Evolutionary conservation across 2,113 vertebrate species (phyloP).

Genomic region (Myotis davidii): DNA sequence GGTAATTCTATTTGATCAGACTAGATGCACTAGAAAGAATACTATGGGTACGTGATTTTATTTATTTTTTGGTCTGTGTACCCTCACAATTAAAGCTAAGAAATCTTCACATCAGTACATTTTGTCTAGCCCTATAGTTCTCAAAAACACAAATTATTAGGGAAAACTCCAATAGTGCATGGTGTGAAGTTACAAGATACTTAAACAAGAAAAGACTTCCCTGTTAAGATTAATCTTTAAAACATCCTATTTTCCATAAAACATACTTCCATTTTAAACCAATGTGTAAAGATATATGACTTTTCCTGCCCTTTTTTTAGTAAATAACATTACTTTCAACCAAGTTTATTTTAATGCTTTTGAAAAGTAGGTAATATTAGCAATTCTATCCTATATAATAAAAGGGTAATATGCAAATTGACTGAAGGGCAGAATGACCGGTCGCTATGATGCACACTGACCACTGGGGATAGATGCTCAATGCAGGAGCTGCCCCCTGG

Average conservation of each 20-base stretch:
- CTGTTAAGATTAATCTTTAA: not conserved
- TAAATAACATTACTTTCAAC: constrained; percentile 41
- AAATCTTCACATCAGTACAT: not conserved
- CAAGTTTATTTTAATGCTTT: constrained; percentile 43
- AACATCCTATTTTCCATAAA: not conserved
- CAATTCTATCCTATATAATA: not conserved
- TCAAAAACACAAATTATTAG: constrained; percentile 3
- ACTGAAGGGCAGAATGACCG: too few species aligned
- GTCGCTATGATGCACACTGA: too few species aligned
- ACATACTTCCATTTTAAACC: constrained; percentile 10
- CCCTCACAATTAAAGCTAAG: not conserved
- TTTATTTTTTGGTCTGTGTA: not conserved
- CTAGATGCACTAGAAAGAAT: not conserved
- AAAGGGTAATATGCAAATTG: too few species aligned
- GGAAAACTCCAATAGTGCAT: not conserved
- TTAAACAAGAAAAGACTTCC: not conserved
- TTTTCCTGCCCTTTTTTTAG: not conserved
- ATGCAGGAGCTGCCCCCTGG: too few species aligned
- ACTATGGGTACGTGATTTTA: not conserved
- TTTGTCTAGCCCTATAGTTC: not conserved
- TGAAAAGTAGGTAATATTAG: constrained; percentile 29
- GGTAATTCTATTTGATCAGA: not conserved
- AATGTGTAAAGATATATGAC: not conserved
- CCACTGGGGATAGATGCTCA: too few species aligned
- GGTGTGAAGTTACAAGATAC: not conserved